These are phyloP conservation scores for Peromyscus melanophrys DNA, from an alignment of 2,797 vertebrate species.

Conservation along the genomic window DNA sequence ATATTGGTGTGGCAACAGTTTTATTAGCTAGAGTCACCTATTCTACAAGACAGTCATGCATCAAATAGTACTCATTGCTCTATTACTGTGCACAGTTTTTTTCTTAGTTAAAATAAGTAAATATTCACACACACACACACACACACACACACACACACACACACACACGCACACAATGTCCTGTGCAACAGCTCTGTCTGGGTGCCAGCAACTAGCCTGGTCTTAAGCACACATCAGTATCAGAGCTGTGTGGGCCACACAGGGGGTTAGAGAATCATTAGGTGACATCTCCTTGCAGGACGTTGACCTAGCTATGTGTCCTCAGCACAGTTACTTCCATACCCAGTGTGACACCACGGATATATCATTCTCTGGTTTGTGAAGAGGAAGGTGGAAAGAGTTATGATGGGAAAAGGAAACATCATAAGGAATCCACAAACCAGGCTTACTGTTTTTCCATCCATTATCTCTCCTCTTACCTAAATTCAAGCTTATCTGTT, in stretches of 20 bases:
- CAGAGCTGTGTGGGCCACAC: neutral
- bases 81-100: neutral
- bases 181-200: rapidly evolving
- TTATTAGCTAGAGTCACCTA: neutral
- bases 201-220: neutral
- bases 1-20: neutral
- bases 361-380: no score
- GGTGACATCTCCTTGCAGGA: neutral
- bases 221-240: neutral
- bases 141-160: neutral
- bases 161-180: neutral
- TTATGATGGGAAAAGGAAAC: no score
- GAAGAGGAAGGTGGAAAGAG: no score
- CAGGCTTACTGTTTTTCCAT: neutral
- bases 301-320: neutral
- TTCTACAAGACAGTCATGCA: neutral
- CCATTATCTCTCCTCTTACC: neutral
- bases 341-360: neutral
- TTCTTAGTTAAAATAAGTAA: neutral
- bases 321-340: neutral
- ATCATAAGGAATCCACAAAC: rapidly evolving
- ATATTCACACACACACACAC: neutral
- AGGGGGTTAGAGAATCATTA: neutral
- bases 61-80: neutral
- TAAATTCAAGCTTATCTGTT: neutral